Percentiles rank a stretch among this genome's conserved stretches.
Evolutionary conservation across 2,888 invertebrate species (phyloP).

Genomic region (Drosophila robusta): DNA sequence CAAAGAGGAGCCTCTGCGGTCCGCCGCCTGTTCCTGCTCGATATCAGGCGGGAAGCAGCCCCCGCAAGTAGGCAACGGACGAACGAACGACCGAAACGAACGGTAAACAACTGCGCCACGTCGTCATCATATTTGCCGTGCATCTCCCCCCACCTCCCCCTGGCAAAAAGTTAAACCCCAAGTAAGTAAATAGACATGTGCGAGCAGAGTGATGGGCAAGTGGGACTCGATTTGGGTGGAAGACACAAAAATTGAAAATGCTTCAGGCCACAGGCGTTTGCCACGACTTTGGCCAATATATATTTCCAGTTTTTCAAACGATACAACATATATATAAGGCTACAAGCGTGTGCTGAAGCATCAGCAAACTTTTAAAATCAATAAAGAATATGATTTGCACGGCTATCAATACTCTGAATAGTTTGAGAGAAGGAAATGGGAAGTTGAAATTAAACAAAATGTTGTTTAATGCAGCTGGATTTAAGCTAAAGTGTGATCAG

Average conservation of each 20-base stretch:
- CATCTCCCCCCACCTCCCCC: background rate
- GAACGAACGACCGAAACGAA: slow-evolving; percentile 19
- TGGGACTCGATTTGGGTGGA: background rate
- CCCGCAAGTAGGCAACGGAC: background rate
- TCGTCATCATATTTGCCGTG: slow-evolving; percentile 28
- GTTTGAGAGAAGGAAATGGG: background rate
- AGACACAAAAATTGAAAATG: slow-evolving; percentile 50
- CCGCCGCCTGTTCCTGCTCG: slow-evolving; percentile 5
- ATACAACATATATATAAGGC: background rate
- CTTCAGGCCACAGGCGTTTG: slow-evolving; percentile 35
- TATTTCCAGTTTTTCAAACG: background rate
- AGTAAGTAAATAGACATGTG: slow-evolving; percentile 61
- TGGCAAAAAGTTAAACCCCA: slow-evolving; percentile 24
- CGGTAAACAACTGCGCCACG: slow-evolving; percentile 47
- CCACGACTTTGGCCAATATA: slow-evolving; percentile 10
- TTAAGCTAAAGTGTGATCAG: too few species aligned
- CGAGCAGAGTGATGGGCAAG: slow-evolving; percentile 2
- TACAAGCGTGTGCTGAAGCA: slow-evolving; percentile 7
- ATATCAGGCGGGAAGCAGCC: background rate
- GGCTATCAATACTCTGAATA: background rate
- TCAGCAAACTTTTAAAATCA: slow-evolving; percentile 20
- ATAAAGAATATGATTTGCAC: slow-evolving; percentile 15
- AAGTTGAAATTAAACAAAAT: background rate
- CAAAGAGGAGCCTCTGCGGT: slow-evolving; percentile 23
- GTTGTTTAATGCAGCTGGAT: too few species aligned